Evolutionary conservation across 2,888 invertebrate species (phyloP).

Genomic region (Boloria selene): DNA sequence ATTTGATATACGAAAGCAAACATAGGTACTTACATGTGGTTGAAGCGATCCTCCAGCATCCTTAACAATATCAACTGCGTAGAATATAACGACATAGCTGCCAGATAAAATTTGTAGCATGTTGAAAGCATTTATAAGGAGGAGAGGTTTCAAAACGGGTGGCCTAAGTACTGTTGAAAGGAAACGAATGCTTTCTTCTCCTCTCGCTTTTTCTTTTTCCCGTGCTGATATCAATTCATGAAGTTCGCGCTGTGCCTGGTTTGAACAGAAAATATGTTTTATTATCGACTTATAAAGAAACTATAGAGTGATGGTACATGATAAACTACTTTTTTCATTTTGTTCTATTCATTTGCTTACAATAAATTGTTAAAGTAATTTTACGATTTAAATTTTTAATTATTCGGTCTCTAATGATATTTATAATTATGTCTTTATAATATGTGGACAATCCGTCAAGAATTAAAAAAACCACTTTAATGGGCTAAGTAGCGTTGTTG

Average conservation of each 20-base stretch:
- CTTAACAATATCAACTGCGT: conserved; percentile 88
- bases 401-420: too few species aligned
- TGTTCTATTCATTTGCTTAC: too few species aligned
- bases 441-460: neutral
- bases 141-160: conserved; percentile 86
- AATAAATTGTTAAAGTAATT: too few species aligned
- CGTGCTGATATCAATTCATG: conserved; percentile 84
- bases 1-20: neutral
- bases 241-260: conserved; percentile 83
- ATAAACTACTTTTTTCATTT: too few species aligned
- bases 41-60: conserved; percentile 78
- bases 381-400: too few species aligned
- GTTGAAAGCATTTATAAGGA: conserved; percentile 88
- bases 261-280: neutral
- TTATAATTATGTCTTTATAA: neutral
- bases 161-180: conserved; percentile 79
- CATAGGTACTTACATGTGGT: conserved; percentile 59
- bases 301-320: too few species aligned
- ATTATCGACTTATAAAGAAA: neutral
- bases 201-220: conserved; percentile 80
- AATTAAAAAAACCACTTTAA: neutral
- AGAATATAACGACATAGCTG: conserved; percentile 89
- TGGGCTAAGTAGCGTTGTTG: neutral
- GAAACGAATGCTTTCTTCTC: conserved; percentile 75
- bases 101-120: conserved; percentile 88